Conservation (phyloP, 53 echinoderm and acorn worm species). For the Crossaster papposus region DNA sequence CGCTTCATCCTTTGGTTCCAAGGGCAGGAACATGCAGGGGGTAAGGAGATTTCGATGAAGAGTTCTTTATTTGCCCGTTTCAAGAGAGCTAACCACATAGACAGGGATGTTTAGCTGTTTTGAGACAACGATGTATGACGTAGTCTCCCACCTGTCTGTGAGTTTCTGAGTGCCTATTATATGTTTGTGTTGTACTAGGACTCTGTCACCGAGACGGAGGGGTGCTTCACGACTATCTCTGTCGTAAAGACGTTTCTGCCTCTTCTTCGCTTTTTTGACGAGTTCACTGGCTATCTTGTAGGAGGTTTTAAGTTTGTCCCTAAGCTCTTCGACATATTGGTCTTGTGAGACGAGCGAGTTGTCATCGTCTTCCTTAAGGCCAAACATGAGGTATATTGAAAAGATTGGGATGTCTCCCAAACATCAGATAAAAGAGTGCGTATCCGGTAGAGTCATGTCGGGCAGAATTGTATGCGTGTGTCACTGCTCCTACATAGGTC, state of each 20-base stretch:
- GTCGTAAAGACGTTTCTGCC: constrained; percentile 34
- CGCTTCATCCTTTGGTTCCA: background rate
- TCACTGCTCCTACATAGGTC: constrained; percentile 14
- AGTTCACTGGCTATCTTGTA: constrained; percentile 25
- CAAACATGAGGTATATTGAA: constrained; percentile 26
- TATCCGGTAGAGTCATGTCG: constrained; percentile 39
- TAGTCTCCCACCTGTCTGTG: constrained; percentile 38
- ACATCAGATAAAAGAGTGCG: constrained; percentile 47
- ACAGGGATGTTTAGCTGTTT: constrained; percentile 45
- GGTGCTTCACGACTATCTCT: constrained; percentile 14
- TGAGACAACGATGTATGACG: constrained; percentile 34
- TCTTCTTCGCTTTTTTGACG: constrained; percentile 17
- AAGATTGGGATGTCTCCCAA: constrained; percentile 42
- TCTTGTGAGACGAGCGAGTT: constrained; percentile 6
- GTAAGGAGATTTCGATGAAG: constrained; percentile 56
- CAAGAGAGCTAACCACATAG: constrained; percentile 24
- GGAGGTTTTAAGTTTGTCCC: constrained; percentile 6
- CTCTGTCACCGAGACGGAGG: constrained; percentile 32
- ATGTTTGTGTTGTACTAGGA: constrained; percentile 18
- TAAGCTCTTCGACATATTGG: constrained; percentile 18
- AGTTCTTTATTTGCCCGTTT: constrained; percentile 25
- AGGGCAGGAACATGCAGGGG: constrained; percentile 52
- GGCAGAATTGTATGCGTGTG: constrained; percentile 46
- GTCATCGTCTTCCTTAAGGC: constrained; percentile 18
- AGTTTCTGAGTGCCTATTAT: constrained; percentile 32